Base-by-base conservation (phyloP, 2,888 invertebrate species). In the Chydorus sphaericus region DNA sequence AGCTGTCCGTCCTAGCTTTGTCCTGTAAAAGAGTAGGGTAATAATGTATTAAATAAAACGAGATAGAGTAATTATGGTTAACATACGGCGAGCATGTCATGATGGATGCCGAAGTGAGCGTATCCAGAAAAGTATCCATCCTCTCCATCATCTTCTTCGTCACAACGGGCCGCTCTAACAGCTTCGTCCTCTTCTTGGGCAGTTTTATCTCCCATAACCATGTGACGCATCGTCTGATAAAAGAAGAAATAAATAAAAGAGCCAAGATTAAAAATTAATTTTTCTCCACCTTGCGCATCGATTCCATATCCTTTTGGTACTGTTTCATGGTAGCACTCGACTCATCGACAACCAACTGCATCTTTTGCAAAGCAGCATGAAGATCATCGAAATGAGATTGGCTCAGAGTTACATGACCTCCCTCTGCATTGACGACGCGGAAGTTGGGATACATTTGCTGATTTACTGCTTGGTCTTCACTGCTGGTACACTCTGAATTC, bases 91-190 rank as follows among this genome's bases (percentile, higher is more conserved):
- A 96, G 75, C 96, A 96, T 96, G 66, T 91, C 90, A 66, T 88
- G 83, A 71, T 96, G 96, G 65, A 93, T 93, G 23, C 83, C 82
- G 71, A 86, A 90, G 71, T 92, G 91, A 53, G 88, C 82, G 66
- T 93, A 93, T 1, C 74, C 71, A 49, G 67, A 69, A 62, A 76
- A 74, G 62, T 77, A 77, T n/a, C 67, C 65, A 39, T 71, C 81
- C 67, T 91, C 91, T 63, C 78, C 77, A 67, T 91, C 91, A 63
- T 78, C 77, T 63, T 78, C 76, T 51, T 78, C 65, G 50, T 77
- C 75, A 44, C 23, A 23, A 23, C 44, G 44, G 14, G 28, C n/a
- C 28, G 44, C 44, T 11, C 11, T 28, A 48, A 79, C 71, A 62
- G 75, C 68, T 18, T 69, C 70, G n/a, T n/a, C n/a, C 4, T 65